A percentile compares a stretch with the other conserved stretches of the same genome.
phyloP scores from a whole-genome alignment of 1,140 invertebrate species.

The Hydropsyche tenuis region DNA sequence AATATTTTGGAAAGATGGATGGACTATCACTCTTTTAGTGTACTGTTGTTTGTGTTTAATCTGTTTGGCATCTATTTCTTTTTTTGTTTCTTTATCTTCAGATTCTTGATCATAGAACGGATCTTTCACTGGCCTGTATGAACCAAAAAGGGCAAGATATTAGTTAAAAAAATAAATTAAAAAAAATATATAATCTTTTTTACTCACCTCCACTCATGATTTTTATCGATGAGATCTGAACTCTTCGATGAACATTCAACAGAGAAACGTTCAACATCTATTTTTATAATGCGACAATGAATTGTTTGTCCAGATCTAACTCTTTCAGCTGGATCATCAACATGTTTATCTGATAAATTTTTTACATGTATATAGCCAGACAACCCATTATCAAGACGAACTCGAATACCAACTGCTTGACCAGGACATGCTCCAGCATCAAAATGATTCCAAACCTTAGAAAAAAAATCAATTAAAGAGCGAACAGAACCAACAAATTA shows the following conservation, averaged over 20 bases:
- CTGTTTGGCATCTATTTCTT: slow-evolving; percentile 83
- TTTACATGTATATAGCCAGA: slow-evolving; percentile 95
- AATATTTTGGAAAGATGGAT: slow-evolving; percentile 97
- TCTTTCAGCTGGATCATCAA: slow-evolving; percentile 91
- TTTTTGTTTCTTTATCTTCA: slow-evolving; percentile 81
- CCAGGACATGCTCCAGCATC: slow-evolving; percentile 95
- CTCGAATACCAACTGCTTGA: slow-evolving; percentile 89
- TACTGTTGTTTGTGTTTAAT: slow-evolving; percentile 80
- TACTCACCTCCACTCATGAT: slow-evolving; percentile 83
- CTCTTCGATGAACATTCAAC: slow-evolving; percentile 94
- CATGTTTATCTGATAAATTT: slow-evolving; percentile 93
- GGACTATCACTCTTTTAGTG: slow-evolving; percentile 95
- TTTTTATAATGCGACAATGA: slow-evolving; percentile 93
- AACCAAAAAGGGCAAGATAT: slow-evolving; percentile 34
- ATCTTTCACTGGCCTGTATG: slow-evolving; percentile 80
- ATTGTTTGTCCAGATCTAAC: slow-evolving; percentile 88
- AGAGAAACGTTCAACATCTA: slow-evolving; percentile 93
- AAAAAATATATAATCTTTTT: no score
- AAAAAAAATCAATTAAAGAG: slow-evolving; percentile 21
- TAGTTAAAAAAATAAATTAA: no score
- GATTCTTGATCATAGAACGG: slow-evolving; percentile 89
- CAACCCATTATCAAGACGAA: slow-evolving; percentile 92
- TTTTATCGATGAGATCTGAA: slow-evolving; percentile 91
- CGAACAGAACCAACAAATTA: neutral
- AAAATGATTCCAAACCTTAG: slow-evolving; percentile 93